phyloP scores from a whole-genome alignment of 2,113 vertebrate species.

The Danio rerio region DNA sequence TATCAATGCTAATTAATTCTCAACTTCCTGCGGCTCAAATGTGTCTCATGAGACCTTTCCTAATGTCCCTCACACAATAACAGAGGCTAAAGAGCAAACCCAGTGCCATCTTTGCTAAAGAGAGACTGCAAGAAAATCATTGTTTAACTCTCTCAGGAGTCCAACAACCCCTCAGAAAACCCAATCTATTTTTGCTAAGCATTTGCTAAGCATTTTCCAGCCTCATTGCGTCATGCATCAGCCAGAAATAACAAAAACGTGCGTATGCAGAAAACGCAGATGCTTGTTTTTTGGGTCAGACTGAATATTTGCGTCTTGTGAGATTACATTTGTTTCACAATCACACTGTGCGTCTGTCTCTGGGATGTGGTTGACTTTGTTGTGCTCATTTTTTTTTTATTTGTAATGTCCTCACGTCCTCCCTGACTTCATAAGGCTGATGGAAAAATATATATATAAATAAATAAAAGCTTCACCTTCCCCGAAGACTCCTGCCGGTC shows the following conservation, averaged over 20 bases:
- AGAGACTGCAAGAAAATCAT: neutral
- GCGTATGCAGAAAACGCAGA: neutral
- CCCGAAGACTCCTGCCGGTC: slow-evolving; percentile 16
- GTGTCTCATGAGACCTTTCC: neutral
- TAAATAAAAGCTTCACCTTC: slow-evolving; percentile 4
- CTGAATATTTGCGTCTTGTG: slow-evolving; percentile 1
- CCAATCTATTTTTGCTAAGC: slow-evolving; percentile 9
- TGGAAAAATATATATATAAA: neutral
- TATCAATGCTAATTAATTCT: neutral
- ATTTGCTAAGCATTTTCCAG: neutral
- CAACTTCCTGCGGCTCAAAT: neutral
- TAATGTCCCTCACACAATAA: neutral
- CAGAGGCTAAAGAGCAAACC: slow-evolving; percentile 6
- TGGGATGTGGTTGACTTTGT: slow-evolving; percentile 23
- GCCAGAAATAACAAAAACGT: slow-evolving; percentile 3
- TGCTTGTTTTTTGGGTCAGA: slow-evolving; percentile 1
- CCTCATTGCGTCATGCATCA: neutral
- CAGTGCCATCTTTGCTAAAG: neutral
- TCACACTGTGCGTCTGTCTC: neutral
- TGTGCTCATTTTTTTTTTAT: neutral
- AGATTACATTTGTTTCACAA: slow-evolving; percentile 11
- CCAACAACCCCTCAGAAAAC: neutral
- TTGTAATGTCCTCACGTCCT: slow-evolving; percentile 28
- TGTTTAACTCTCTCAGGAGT: neutral
- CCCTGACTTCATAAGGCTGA: neutral